These are phyloP conservation scores for Pangasius mekongensis DNA, from an alignment of 2,797 vertebrate species.

Conservation along the genomic window DNA sequence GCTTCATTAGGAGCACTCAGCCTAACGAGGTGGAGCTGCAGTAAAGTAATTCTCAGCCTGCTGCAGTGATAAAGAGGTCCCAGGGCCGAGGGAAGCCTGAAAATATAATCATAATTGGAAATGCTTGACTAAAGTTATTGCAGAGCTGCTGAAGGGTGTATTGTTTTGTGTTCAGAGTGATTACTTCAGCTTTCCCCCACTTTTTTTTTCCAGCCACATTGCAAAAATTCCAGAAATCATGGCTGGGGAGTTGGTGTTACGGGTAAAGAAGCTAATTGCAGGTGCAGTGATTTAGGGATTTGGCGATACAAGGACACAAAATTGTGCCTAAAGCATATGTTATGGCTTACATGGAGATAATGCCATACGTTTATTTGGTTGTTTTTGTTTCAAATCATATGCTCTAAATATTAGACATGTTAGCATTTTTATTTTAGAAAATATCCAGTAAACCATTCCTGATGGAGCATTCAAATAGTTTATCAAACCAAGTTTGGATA, in stretches of 20 bases:
- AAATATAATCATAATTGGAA: slow-evolving; percentile 96
- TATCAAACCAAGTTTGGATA: background rate
- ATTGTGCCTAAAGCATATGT: slow-evolving; percentile 74
- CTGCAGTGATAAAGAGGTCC: slow-evolving; percentile 97
- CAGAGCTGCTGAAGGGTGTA: slow-evolving; percentile 88
- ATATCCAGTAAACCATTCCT: background rate
- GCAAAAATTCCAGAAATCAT: slow-evolving; percentile 79
- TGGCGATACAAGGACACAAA: slow-evolving; percentile 65
- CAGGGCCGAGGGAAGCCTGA: slow-evolving; percentile 89
- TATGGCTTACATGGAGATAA: slow-evolving; percentile 64
- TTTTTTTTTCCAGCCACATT: slow-evolving; percentile 61
- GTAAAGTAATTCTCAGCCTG: slow-evolving; percentile 99
- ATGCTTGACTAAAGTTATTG: slow-evolving; percentile 93
- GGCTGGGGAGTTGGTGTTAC: slow-evolving; percentile 73
- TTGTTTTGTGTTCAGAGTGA: slow-evolving; percentile 69
- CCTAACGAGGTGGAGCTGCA: slow-evolving; percentile 99
- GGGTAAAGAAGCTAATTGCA: slow-evolving; percentile 79
- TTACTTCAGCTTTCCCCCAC: slow-evolving; percentile 36
- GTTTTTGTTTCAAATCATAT: background rate
- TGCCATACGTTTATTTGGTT: background rate
- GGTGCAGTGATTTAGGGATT: slow-evolving; percentile 63
- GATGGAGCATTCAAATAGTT: background rate
- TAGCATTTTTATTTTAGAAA: background rate
- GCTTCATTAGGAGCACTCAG: slow-evolving; percentile 99
- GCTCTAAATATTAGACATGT: background rate